Conservation (phyloP, 92 coral and sea anemone species). For the Pocillopora grandis region DNA sequence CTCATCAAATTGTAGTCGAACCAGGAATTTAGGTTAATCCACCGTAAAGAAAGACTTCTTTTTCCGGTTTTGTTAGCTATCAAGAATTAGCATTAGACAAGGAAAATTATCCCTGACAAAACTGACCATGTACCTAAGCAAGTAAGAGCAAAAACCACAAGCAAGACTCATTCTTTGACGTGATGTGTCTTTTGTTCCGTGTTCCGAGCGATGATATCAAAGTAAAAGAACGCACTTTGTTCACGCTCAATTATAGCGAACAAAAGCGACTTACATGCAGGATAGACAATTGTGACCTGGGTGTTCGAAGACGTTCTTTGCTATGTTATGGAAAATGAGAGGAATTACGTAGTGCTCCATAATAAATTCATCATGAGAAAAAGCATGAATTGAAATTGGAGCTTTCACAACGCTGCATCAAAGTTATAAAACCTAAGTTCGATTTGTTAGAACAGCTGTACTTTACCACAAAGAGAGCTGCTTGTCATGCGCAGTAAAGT, state of each 20-base stretch:
- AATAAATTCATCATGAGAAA: conserved; percentile 6
- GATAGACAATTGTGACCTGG: conserved; percentile 32
- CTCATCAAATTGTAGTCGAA: not conserved
- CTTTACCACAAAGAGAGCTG: conserved; percentile 10
- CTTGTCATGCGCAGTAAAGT: conserved; percentile 35
- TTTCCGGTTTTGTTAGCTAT: not conserved
- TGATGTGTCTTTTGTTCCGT: conserved; percentile 23
- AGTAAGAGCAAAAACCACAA: conserved; percentile 9
- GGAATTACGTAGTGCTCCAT: not conserved
- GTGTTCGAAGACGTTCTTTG: conserved; percentile 3
- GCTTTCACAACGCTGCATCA: conserved; percentile 11
- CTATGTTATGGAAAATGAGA: conserved; percentile 7
- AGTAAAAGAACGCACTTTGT: conserved; percentile 52
- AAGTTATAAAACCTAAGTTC: conserved; percentile 1
- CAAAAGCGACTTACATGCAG: conserved; percentile 10
- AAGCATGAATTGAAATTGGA: not conserved
- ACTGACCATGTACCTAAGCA: not conserved
- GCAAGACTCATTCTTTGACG: not conserved
- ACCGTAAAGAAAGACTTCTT: not conserved
- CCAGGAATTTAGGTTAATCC: not conserved
- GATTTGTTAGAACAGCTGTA: conserved; percentile 52
- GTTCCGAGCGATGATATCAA: conserved; percentile 28
- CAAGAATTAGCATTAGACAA: not conserved
- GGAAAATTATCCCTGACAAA: not conserved
- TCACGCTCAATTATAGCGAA: conserved; percentile 36